Evolutionary conservation across 2,888 invertebrate species (phyloP), one percentile per base, ranked within the genome.

Genomic region (Papilio demoleus): DNA sequence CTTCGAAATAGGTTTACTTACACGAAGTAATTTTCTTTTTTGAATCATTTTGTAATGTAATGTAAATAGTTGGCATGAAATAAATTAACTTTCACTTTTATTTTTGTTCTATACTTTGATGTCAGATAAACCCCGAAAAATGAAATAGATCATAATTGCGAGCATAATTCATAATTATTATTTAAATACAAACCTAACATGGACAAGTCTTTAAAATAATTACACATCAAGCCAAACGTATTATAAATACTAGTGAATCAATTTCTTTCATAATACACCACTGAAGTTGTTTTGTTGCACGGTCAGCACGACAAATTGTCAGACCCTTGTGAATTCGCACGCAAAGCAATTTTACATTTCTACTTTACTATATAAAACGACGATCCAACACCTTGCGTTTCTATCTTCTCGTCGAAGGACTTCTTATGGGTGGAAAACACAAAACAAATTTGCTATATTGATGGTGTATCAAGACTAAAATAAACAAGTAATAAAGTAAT

Each of bases 221-320:
- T n/a, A n/a, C n/a, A n/a, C n/a, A n/a, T n/a, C n/a, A n/a, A n/a
- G n/a, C n/a, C n/a, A n/a, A n/a, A n/a, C n/a, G n/a, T n/a, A n/a
- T n/a, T n/a, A n/a, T n/a, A n/a, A n/a, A n/a, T n/a, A n/a, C n/a
- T n/a, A n/a, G n/a, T n/a, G 22, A 19, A 0, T 50, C 31, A 53
- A 88, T 82, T 79, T 82, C 76, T 81, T 79, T 79, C 81, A 80
- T 84, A 88, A 87, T 84, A 82, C 80, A 79, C 78, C 77, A 76
- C 75, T 73, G 79, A 82, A 86, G 82, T 84, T 86, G 86, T 84
- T 79, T 76, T 74, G 79, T 77, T 75, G 79, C 83, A 81, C 81
- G 78, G 83, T 82, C 82, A 81, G 78, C 74, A 76, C 81, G 83
- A 87, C 87, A 87, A 87, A 88, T 87, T 84, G 85, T 85, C 79